Base-by-base conservation (phyloP, 2,888 invertebrate species). In the Deilephila porcellus region DNA sequence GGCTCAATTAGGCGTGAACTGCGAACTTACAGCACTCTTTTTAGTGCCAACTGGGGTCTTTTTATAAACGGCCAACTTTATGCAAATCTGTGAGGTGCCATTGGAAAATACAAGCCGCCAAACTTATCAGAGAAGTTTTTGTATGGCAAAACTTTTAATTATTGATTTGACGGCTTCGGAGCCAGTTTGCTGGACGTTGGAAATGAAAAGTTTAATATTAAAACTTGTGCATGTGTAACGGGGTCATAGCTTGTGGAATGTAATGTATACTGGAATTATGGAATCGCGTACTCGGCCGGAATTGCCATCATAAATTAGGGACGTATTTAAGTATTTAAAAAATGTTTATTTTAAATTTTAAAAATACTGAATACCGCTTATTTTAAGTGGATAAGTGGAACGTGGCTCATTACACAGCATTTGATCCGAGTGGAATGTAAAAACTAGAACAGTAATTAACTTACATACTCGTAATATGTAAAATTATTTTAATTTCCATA, bases 131-230 rank as follows among this genome's bases (percentile, higher is more conserved):
- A 32, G 77, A 80, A 80, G 80, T 80, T 83, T 80, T 75, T 76
- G 74, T 74, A 75, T 32, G 56, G 71, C 70, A 63, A 80, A 86
- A 84, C 82, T 86, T 85, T 87, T 83, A 85, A 85, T 82, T 83
- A 84, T 85, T 81, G 82, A 81, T 80, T 80, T 78, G 80, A 76
- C 75, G 75, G 75, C 77, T 79, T 76, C 74, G 20, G 71, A 74
- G 76, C 76, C 77, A 75, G 79, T 79, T 78, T 60, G 62, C 34
- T 73, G 52, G 67, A 52, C 20, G 8, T 20, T 52, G 3, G n/a
- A 19, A 64, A 59, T 63, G 37, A 53, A 72, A 73, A 64, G 52
- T 72, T 63, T 63, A n/a, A 71, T 34, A 70, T 56, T 70, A 56
- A 53, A 71, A 71, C 25, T 67, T 25, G 17, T 52, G 52, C 67